phyloP scores from a whole-genome alignment of 2,888 invertebrate genomes.

The Chloroclysta siterata region DNA sequence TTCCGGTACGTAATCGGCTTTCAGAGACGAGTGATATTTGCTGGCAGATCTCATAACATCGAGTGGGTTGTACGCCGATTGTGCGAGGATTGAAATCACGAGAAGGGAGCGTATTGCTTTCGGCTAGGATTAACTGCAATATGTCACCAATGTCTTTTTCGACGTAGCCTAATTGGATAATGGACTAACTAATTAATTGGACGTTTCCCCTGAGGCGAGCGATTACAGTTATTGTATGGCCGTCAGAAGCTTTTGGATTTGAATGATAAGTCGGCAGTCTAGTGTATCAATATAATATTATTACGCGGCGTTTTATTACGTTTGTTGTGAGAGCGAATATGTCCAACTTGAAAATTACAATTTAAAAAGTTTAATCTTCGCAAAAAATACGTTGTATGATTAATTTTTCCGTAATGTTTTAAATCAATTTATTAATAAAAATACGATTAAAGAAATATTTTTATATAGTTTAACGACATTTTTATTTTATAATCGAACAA shows the following conservation, averaged over 20 bases:
- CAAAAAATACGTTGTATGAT: no score
- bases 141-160: not conserved
- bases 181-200: slow-evolving; percentile 3
- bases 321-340: not conserved
- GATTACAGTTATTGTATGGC: not conserved
- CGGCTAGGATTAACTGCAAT: slow-evolving; percentile 11
- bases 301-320: not conserved
- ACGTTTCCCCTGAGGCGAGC: not conserved
- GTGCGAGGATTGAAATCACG: slow-evolving; percentile 2
- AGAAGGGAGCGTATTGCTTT: slow-evolving; percentile 7
- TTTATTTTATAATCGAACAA: no score
- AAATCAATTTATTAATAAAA: no score
- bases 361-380: no score
- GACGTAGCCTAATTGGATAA: not conserved
- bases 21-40: slow-evolving; percentile 7
- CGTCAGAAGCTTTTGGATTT: not conserved
- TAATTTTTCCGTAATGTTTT: no score
- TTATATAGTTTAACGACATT: no score
- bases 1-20: slow-evolving; percentile 9
- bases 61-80: not conserved
- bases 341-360: no score
- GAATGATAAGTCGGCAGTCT: not conserved
- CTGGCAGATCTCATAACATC: not conserved
- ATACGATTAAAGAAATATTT: no score
- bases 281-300: not conserved